Base-by-base conservation (phyloP, 2,888 invertebrate genomes). In the Tillus elongatus region DNA sequence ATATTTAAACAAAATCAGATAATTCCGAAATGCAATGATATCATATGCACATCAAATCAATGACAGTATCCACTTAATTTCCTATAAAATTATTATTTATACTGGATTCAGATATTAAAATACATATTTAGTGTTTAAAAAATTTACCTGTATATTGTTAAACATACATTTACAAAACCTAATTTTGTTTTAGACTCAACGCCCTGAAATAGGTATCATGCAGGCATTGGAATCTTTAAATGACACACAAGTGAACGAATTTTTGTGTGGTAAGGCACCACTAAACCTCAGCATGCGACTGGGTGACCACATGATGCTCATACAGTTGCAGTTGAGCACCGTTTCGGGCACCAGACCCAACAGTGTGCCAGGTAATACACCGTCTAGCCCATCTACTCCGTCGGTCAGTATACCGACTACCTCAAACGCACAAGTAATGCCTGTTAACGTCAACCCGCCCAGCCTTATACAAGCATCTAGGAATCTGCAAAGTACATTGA, bases 241-340 rank as follows among this genome's bases (percentile, higher is more conserved):
- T 68, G 92, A 93, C 65, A 82, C 84, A 44, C 90, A 90, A 76
- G 92, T 95, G 47, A 92, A 91, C 70, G 92, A 93, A 68, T 95
- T 95, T 67, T 74, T 95, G 28, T 89, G 90, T 60, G 95, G 93
- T 42, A 89, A 90, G 65, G 89, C 91, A 33, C 93, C 95, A 13
- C 69, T 95, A 42, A 91, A 93, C 65, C 73, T 95, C 47, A 93
- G 92, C 46, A 92, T 93, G 91, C 79, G 92, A 50, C 72, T 93
- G 41, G 93, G 93, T 39, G 93, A 93, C 65, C 92, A 95, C 70
- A 91, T 95, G 89, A 93, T 95, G 92, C 74, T 95, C 52, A 92
- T 95, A 44, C 93, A 95, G 64, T 70, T 95, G 41, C 93, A 93
- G 67, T 69, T 95, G 47, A 92, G 92, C 52, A 91, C 91, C 8